These are phyloP conservation scores for Pachypanchax playfairii DNA, from an alignment of 2,113 vertebrate species.

Conservation along the genomic window DNA sequence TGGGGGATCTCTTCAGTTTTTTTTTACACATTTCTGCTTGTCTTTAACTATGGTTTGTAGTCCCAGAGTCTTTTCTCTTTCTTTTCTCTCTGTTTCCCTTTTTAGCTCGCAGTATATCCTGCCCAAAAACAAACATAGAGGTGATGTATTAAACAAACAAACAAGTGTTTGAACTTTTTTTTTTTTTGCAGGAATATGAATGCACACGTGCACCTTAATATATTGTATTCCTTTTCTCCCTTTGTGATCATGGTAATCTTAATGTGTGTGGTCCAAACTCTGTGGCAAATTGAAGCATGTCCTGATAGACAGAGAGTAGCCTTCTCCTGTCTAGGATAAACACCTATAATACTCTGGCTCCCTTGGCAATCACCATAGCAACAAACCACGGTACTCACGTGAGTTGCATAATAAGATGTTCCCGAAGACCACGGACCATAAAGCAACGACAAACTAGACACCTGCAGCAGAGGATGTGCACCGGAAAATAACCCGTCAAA, in stretches of 20 bases:
- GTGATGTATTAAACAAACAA: conserved; percentile 68
- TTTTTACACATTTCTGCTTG: conserved; percentile 24
- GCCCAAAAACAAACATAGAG: conserved; percentile 64
- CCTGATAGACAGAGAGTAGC: conserved; percentile 63
- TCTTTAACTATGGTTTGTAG: conserved; percentile 32
- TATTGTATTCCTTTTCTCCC: conserved; percentile 41
- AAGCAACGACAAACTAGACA: conserved; percentile 56
- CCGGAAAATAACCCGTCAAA: conserved; percentile 50
- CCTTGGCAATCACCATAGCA: conserved; percentile 81
- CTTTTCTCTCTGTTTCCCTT: conserved; percentile 42
- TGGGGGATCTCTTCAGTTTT: conserved; percentile 29
- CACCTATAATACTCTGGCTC: conserved; percentile 78
- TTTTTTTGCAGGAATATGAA: conserved; percentile 67
- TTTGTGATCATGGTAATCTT: conserved; percentile 47
- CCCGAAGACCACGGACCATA: conserved; percentile 64
- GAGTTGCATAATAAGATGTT: conserved; percentile 80
- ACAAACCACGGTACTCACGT: conserved; percentile 78
- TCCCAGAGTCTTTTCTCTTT: conserved; percentile 32
- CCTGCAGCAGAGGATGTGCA: conserved; percentile 45
- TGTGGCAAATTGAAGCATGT: conserved; percentile 65
- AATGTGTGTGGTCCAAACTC: conserved; percentile 66
- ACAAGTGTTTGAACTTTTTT: conserved; percentile 68
- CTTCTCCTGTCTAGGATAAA: conserved; percentile 75
- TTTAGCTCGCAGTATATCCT: conserved; percentile 46
- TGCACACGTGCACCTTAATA: conserved; percentile 32